Evolutionary conservation across 2,797 vertebrate genomes (phyloP), one percentile per base, ranked within the genome.

Genomic region (Myotis vivesi): DNA sequence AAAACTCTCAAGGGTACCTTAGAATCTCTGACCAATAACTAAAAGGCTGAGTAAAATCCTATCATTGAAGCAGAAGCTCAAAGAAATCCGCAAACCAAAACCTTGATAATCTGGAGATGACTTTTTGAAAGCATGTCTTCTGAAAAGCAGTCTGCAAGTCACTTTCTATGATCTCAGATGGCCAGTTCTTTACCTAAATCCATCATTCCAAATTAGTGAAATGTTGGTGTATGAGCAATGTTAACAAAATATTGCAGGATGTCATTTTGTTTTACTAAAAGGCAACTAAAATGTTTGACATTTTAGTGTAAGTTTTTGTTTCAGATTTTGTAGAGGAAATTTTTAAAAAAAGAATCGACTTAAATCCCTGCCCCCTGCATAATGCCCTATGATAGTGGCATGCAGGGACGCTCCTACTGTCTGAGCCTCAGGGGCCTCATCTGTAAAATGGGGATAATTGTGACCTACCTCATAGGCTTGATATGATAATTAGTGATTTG

Each of bases 281-380:
- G 51, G 36, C 23, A 55, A 51, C 44, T 88, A n/a, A 92, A 75
- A 75, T 38, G 2, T 16, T 94, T 77, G 51, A 28, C 16, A 59
- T 85, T 91, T 59, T 81, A 75, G 44, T 33, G 41, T 80, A 76
- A 64, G 9, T 33, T 96, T 89, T 86, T 95, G 28, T 28, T 28
- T 66, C 62, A 94, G 25, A 86, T 68, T 92, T 62, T 93, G 30
- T 20, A 79, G 49, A 36, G 55, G 25, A 88, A 33, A 38, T 68
- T 71, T 64, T 64, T 2, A 0, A 11, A 66, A 76, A 68, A 71
- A 83, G 51, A 62, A 38, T 83, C 11, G 59, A 13, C 28, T 11
- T 30, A 13, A 25, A 25, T 20, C 13, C 5, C 66, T 53, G 64
- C 4, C 36, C 23, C 10, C 7, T 11, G 12, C 5, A 16, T 30